Conservation (phyloP, 2,113 vertebrate genomes). For the Phrynocephalus versicolor region DNA sequence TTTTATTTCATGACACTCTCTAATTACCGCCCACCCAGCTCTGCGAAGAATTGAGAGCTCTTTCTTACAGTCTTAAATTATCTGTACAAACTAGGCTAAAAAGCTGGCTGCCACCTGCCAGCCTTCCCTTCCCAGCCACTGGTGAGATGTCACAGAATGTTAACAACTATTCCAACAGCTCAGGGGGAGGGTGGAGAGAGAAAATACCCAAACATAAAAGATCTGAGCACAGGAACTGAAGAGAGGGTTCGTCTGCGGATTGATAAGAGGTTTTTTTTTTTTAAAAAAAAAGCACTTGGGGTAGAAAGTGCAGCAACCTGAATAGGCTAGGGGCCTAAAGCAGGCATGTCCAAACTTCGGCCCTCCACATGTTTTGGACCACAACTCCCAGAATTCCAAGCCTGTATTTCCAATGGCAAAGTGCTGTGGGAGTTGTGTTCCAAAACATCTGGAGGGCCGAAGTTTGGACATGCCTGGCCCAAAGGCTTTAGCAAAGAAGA, state of each 20-base stretch:
- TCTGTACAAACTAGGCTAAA: neutral
- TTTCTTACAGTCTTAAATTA: neutral
- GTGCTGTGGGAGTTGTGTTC: too few relatives aligned
- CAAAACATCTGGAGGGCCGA: too few relatives aligned
- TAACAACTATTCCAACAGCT: neutral
- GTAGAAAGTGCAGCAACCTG: neutral
- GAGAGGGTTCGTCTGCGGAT: neutral
- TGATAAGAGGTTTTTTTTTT: too few relatives aligned
- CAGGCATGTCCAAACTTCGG: too few relatives aligned
- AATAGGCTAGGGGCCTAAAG: too few relatives aligned
- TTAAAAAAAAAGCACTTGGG: too few relatives aligned
- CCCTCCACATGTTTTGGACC: too few relatives aligned
- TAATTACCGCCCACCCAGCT: conserved; percentile 63
- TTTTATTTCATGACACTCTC: conserved; percentile 51
- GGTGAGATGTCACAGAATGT: neutral
- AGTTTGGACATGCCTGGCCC: too few relatives aligned
- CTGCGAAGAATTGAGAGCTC: neutral
- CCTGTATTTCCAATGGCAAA: too few relatives aligned
- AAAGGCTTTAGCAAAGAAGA: neutral
- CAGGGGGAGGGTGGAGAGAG: too few relatives aligned
- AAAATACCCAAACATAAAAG: too few relatives aligned
- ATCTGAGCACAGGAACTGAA: neutral
- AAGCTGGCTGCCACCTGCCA: neutral
- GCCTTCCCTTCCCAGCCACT: neutral
- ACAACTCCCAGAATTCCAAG: too few relatives aligned